Conservation (phyloP, 2,888 invertebrate genomes). For the Hipparchia semele region DNA sequence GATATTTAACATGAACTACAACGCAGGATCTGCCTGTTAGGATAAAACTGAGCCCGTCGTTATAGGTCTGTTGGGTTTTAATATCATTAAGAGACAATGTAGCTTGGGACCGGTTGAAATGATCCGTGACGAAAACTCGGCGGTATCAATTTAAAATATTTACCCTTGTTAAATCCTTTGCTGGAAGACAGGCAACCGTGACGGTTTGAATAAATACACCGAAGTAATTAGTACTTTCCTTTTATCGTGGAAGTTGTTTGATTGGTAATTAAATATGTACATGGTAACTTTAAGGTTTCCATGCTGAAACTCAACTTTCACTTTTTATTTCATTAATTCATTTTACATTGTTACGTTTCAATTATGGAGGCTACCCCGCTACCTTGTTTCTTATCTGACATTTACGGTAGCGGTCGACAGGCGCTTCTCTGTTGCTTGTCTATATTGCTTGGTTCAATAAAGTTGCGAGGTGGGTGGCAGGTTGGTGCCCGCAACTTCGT, state of each 20-base stretch:
- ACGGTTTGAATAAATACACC: conserved; percentile 44
- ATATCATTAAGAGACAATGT: conserved; percentile 70
- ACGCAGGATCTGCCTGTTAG: conserved; percentile 3
- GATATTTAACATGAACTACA: background rate
- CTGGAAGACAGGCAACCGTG: conserved; percentile 52
- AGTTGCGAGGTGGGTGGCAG: too few relatives aligned
- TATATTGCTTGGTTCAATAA: too few relatives aligned
- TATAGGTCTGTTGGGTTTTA: conserved; percentile 56
- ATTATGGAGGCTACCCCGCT: too few relatives aligned
- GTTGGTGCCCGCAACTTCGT: too few relatives aligned
- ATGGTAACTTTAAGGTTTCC: conserved; percentile 25
- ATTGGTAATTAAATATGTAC: conserved; percentile 35
- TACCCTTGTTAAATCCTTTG: conserved; percentile 66
- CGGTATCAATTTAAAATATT: conserved; percentile 73
- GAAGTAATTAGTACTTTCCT: conserved; percentile 41
- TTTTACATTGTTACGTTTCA: background rate
- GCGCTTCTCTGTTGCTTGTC: too few relatives aligned
- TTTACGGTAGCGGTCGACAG: too few relatives aligned
- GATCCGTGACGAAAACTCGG: conserved; percentile 70
- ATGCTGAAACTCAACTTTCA: conserved; percentile 3
- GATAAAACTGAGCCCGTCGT: conserved; percentile 63
- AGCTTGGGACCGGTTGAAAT: conserved; percentile 57
- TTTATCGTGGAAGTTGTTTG: conserved; percentile 27
- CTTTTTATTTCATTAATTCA: background rate
- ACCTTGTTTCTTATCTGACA: too few relatives aligned